These are phyloP conservation scores for Herpailurus yagouaroundi DNA, from an alignment of 2,113 vertebrate species.

Conservation along the genomic window DNA sequence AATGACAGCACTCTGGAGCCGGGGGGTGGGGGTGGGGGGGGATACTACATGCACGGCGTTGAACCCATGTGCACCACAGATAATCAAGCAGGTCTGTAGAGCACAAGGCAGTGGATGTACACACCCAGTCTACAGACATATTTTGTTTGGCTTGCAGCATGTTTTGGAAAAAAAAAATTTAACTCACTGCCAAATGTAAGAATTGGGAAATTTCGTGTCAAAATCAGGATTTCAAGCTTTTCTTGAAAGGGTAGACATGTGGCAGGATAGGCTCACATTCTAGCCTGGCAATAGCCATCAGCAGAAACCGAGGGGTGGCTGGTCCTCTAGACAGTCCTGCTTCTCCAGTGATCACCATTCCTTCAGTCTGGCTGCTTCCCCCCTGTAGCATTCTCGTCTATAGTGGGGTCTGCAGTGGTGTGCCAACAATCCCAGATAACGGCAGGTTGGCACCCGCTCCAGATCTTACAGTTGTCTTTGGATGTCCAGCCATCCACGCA, in stretches of 20 bases:
- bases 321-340: rapidly evolving
- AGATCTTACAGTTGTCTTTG: not conserved
- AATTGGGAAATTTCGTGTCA: not conserved
- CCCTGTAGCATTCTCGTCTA: not conserved
- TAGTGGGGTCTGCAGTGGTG: not conserved
- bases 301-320: not conserved
- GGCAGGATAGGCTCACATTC: not conserved
- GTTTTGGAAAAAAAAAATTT: not conserved
- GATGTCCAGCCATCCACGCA: rapidly evolving
- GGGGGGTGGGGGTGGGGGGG: not conserved
- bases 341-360: not conserved
- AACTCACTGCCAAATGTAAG: not conserved
- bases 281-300: not conserved
- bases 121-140: rapidly evolving
- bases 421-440: not conserved
- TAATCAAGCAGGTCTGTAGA: not conserved
- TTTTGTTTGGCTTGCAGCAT: not conserved
- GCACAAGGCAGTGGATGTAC: rapidly evolving
- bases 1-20: not conserved
- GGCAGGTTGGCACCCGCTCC: not conserved
- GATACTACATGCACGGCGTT: rapidly evolving
- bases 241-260: not conserved
- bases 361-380: not conserved
- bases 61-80: not conserved
- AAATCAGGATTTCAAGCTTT: not conserved